These are phyloP conservation scores for Cochlearius cochlearius DNA, from an alignment of 2,113 vertebrate species.

Conservation along the genomic window DNA sequence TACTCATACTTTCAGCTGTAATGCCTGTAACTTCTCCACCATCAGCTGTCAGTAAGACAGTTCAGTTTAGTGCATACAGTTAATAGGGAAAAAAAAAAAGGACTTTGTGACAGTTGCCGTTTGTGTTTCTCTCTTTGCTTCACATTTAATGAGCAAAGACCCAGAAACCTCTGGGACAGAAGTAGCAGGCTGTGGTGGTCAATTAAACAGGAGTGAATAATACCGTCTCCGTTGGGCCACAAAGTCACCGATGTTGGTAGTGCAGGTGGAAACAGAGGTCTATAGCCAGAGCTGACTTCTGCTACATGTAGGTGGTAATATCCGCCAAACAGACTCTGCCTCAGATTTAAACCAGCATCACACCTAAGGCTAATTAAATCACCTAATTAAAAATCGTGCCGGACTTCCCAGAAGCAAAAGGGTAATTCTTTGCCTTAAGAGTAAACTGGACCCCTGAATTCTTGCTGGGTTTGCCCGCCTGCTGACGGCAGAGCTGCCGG, in stretches of 20 bases:
- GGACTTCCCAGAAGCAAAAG: background rate
- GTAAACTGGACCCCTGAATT: background rate
- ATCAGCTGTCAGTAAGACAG: background rate
- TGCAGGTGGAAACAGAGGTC: background rate
- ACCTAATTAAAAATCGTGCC: background rate
- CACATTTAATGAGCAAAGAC: background rate
- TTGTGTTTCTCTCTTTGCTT: conserved; percentile 7
- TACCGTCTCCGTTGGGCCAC: background rate
- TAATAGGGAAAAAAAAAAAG: background rate
- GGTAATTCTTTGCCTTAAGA: background rate
- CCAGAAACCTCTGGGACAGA: background rate
- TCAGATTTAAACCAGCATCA: background rate
- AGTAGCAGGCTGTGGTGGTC: background rate
- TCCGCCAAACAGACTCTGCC: background rate
- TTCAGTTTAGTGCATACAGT: background rate
- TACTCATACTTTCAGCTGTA: background rate
- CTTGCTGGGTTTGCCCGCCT: background rate
- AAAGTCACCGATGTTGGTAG: background rate
- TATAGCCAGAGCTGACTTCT: background rate
- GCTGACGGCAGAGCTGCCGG: rapidly evolving
- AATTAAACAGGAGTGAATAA: background rate
- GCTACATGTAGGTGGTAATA: background rate
- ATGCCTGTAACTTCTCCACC: background rate
- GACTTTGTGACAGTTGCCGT: background rate
- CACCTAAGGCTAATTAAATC: background rate